Percentiles rank a stretch among this genome's conserved stretches.
phyloP scores from a whole-genome alignment of 2,797 vertebrate species.

The Anguilla pacifica region DNA sequence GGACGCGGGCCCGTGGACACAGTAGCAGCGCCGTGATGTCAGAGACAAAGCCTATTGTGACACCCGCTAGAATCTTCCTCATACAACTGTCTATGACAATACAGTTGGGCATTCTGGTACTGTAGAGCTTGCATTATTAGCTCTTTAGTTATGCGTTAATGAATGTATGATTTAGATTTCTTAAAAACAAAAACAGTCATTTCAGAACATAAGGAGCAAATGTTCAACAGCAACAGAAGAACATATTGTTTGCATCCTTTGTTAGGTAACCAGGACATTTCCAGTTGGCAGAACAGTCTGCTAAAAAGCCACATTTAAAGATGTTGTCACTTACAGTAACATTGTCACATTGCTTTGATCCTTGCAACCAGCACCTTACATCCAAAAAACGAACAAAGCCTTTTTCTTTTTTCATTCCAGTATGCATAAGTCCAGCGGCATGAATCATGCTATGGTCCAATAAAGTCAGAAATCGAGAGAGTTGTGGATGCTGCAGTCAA shows the following conservation, averaged over 20 bases:
- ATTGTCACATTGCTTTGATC: not conserved
- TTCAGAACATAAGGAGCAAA: not conserved
- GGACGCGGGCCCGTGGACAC: not conserved
- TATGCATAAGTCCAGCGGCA: not conserved
- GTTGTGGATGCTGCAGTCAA: not conserved
- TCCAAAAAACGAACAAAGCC: not conserved
- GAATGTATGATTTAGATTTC: not conserved
- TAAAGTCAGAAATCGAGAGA: not conserved
- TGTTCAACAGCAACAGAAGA: not conserved
- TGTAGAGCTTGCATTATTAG: not conserved
- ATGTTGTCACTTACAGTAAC: not conserved
- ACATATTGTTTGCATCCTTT: not conserved
- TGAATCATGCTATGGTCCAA: not conserved
- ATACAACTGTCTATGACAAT: not conserved
- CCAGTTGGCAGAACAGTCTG: not conserved
- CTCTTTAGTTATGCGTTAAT: not conserved
- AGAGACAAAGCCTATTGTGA: not conserved
- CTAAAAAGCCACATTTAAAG: not conserved
- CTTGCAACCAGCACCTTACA: not conserved
- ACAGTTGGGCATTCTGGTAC: not conserved
- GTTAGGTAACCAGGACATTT: not conserved
- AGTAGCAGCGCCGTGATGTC: not conserved
- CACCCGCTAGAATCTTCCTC: not conserved
- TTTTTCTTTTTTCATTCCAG: not conserved
- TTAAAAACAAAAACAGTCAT: not conserved